Percentiles rank a stretch among this genome's conserved stretches.
These are phyloP conservation scores for Mixornis gularis DNA, from an alignment of 2,113 vertebrate genomes.

Conservation along the genomic window DNA sequence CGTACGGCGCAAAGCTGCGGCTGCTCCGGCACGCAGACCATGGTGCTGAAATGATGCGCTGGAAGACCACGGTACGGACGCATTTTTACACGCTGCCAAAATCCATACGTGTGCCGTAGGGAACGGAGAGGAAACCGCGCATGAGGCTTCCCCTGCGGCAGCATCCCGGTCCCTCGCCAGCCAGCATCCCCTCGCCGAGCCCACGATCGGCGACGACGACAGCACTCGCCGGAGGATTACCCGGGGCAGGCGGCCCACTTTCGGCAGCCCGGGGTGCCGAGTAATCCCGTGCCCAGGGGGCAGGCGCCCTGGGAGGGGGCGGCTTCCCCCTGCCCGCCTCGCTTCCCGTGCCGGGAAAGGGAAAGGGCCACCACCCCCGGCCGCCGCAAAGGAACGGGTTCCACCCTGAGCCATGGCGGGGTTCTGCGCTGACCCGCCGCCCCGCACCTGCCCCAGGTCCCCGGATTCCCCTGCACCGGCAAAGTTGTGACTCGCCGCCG, in stretches of 20 bases:
- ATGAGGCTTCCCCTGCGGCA: not conserved
- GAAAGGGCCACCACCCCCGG: not conserved
- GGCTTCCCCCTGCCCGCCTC: not conserved
- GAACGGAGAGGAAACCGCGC: not conserved
- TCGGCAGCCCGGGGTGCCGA: not conserved
- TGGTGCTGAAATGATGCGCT: not conserved
- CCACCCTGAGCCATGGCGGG: not conserved
- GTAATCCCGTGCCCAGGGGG: not conserved
- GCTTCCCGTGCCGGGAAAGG: not conserved
- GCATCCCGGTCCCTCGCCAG: not conserved
- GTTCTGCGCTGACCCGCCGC: not conserved
- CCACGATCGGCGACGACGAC: not conserved
- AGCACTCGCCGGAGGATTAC: not conserved
- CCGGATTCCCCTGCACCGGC: not conserved
- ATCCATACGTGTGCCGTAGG: not conserved
- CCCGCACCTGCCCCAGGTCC: not conserved
- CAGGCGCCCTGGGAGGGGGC: not conserved
- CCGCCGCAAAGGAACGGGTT: not conserved
- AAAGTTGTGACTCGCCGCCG: not conserved
- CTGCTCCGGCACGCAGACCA: not conserved
- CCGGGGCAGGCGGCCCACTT: not conserved
- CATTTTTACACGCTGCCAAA: not conserved
- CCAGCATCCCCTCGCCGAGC: not conserved
- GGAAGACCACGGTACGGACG: not conserved
- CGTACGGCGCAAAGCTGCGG: not conserved